Conservation (phyloP, 2,113 vertebrate species). For the Xenopus laevis region DNA sequence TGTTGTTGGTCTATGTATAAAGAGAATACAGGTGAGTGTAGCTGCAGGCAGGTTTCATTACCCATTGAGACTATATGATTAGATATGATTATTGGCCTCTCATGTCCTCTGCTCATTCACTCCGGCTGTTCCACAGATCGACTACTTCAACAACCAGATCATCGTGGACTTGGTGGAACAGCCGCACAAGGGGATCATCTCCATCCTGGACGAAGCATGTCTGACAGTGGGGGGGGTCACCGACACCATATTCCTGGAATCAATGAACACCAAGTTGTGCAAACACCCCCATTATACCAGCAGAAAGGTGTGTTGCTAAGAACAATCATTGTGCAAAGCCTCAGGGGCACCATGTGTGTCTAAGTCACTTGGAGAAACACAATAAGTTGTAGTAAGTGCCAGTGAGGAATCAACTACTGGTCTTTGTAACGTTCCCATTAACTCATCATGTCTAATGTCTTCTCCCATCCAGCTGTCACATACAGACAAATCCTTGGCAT, state of each 20-base stretch:
- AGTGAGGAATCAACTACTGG: too few relatives aligned
- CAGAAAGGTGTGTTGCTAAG: constrained; percentile 75
- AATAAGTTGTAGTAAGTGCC: too few relatives aligned
- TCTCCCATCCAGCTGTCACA: constrained; percentile 69
- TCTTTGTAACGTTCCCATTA: too few relatives aligned
- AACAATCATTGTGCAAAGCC: too few relatives aligned
- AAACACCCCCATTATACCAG: constrained; percentile 86
- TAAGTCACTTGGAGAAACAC: too few relatives aligned
- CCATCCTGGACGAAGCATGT: constrained; percentile 86
- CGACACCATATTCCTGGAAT: constrained; percentile 78
- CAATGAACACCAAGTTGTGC: constrained; percentile 78
- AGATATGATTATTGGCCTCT: too few relatives aligned
- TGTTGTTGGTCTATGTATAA: too few relatives aligned
- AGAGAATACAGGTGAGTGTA: too few relatives aligned
- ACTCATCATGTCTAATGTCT: background rate
- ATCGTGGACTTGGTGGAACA: constrained; percentile 90
- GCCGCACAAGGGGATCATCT: constrained; percentile 80
- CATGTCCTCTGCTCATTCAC: too few relatives aligned
- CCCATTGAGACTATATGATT: too few relatives aligned
- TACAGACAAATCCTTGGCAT: constrained; percentile 86
- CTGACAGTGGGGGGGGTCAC: constrained; percentile 78
- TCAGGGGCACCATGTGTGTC: too few relatives aligned
- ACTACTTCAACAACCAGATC: constrained; percentile 90
- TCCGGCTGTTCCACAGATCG: constrained; percentile 63
- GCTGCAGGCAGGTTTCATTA: too few relatives aligned